Evolutionary conservation across 1,140 invertebrate species (phyloP).

Genomic region (Drosophila parabipectinata): DNA sequence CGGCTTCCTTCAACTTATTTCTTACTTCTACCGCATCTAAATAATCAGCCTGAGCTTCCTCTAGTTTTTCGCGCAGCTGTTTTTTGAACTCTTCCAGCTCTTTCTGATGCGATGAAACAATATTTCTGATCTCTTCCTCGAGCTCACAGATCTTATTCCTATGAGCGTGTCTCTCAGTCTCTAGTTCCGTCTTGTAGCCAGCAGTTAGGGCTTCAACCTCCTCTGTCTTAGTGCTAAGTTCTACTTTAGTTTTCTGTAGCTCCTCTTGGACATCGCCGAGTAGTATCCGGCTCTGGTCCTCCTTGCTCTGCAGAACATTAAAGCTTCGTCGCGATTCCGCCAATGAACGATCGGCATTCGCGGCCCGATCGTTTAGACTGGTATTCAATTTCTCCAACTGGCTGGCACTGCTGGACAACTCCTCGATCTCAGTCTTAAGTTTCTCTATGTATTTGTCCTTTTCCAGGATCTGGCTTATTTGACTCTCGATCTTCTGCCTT

Average conservation of each 20-base stretch:
- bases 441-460: not conserved
- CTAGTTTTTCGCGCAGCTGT: not conserved
- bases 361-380: conserved; percentile 19
- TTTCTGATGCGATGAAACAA: not conserved
- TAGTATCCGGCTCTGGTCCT: not conserved
- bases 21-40: not conserved
- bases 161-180: not conserved
- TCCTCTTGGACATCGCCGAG: conserved; percentile 1
- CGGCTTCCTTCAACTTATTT: not conserved
- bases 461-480: not conserved
- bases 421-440: conserved; percentile 20
- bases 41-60: not conserved
- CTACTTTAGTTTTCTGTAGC: not conserved
- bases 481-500: too few species aligned
- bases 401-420: not conserved
- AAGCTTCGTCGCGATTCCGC: conserved; percentile 9
- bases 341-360: conserved; percentile 21
- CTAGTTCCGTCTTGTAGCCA: not conserved
- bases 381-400: conserved; percentile 28
- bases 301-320: not conserved
- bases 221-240: conserved; percentile 3
- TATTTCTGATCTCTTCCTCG: not conserved
- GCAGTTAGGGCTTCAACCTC: conserved; percentile 15
- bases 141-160: not conserved
- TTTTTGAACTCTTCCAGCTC: not conserved